Percentiles rank a stretch among this genome's conserved stretches.
phyloP scores from a whole-genome alignment of 2,113 vertebrate species.

The Sylvietta virens region DNA sequence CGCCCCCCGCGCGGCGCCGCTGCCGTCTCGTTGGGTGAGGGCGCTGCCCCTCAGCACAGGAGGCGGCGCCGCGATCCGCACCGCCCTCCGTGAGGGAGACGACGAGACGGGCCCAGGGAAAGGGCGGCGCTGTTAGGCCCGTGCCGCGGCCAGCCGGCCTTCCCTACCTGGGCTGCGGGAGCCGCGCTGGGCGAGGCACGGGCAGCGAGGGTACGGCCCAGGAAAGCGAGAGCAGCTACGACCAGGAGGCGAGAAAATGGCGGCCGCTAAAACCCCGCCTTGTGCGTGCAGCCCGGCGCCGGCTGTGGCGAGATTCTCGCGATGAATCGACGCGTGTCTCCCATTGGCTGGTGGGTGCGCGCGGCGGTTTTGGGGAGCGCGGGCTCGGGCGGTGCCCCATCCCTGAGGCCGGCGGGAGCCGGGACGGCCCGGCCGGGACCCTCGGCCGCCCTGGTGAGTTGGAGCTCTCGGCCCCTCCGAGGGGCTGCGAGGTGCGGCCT shows the following conservation, averaged over 20 bases:
- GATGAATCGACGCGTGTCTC: neutral
- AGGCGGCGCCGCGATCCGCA: neutral
- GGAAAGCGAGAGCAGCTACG: neutral
- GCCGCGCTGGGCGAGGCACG: too few relatives aligned
- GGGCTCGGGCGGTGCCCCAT: accelerated
- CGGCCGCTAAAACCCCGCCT: neutral
- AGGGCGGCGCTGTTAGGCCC: neutral
- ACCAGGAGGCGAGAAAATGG: neutral
- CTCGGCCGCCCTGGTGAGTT: neutral
- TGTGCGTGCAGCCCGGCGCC: neutral
- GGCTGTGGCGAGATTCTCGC: neutral
- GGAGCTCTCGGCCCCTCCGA: too few relatives aligned
- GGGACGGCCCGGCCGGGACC: accelerated
- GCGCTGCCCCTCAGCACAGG: neutral
- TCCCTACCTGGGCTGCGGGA: neutral
- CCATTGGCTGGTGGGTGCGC: neutral
- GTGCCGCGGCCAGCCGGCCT: too few relatives aligned
- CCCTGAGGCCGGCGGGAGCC: neutral
- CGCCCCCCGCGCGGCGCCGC: too few relatives aligned
- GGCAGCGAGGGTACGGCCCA: accelerated
- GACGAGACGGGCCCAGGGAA: accelerated
- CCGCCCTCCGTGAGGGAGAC: constrained; percentile 37
- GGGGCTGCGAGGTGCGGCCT: too few relatives aligned
- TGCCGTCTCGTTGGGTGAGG: neutral
- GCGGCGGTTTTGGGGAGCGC: neutral